phyloP scores from a whole-genome alignment of 2,888 invertebrate species.

The Oxycera nigricornis region DNA sequence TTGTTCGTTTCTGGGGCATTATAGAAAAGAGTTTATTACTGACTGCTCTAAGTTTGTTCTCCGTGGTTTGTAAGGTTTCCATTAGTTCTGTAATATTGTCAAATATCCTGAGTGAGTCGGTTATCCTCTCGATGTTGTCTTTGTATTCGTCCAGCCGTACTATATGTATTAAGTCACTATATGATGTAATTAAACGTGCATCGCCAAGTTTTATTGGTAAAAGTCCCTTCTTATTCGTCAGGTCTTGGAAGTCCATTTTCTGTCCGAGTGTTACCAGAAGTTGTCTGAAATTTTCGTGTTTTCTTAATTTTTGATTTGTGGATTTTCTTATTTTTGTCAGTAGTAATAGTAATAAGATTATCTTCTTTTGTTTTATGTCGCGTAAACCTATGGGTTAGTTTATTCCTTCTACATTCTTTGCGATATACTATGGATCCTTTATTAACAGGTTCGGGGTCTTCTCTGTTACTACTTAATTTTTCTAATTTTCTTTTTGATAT shows the following conservation, averaged over 20 bases:
- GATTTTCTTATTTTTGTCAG: not conserved
- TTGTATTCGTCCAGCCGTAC: not conserved
- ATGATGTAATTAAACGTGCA: not conserved
- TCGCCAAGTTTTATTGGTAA: not conserved
- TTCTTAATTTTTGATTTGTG: not conserved
- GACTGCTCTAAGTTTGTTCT: not conserved
- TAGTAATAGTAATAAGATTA: not conserved
- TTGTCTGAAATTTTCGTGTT: constrained; percentile 7
- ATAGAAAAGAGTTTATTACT: not conserved
- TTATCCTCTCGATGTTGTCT: not conserved
- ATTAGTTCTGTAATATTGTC: not conserved
- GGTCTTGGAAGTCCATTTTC: constrained; percentile 11
- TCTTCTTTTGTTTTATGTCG: not conserved
- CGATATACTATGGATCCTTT: constrained; percentile 2
- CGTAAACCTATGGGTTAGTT: not conserved
- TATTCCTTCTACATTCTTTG: not conserved
- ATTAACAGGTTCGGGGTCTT: not conserved
- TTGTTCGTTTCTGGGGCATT: constrained; percentile 1
- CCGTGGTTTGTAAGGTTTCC: not conserved
- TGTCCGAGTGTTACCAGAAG: not conserved
- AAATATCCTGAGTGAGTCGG: not conserved
- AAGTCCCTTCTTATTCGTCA: not conserved
- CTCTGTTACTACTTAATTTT: not conserved
- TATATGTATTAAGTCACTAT: not conserved
- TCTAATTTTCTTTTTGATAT: not conserved